phyloP scores from a whole-genome alignment of 2,888 invertebrate genomes.

The Epirrita christyi region DNA sequence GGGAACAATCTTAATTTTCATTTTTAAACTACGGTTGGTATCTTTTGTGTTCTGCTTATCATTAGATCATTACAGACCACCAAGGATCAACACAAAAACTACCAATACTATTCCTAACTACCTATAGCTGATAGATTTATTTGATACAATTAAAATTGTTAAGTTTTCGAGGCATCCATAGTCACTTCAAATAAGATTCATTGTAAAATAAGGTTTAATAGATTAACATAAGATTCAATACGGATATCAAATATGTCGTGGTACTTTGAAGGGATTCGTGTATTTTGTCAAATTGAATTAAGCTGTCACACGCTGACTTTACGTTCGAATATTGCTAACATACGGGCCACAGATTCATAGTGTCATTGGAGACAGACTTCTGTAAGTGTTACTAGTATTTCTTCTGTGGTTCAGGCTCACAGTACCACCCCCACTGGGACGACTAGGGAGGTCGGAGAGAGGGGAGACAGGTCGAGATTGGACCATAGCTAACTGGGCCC shows the following conservation, averaged over 20 bases:
- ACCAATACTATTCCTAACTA: no score
- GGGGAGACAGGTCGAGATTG: constrained; percentile 45
- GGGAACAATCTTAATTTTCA: no score
- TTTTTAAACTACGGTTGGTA: background rate
- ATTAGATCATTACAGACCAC: constrained; percentile 25
- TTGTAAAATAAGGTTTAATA: no score
- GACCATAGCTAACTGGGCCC: background rate
- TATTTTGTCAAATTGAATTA: no score
- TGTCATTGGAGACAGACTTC: no score
- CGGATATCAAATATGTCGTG: no score
- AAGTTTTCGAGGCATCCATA: constrained; percentile 19
- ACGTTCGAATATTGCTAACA: no score
- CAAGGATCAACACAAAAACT: constrained; percentile 17
- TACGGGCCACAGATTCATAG: no score
- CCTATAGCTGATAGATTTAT: constrained; percentile 27
- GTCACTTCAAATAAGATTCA: background rate
- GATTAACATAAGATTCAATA: no score
- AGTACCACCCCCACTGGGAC: constrained; percentile 58
- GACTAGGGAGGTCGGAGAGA: constrained; percentile 60
- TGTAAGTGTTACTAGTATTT: no score
- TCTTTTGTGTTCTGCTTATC: background rate
- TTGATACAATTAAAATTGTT: constrained; percentile 24
- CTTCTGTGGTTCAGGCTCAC: constrained; percentile 7
- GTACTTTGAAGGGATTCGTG: no score
- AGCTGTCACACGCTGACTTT: background rate